These are phyloP conservation scores for Arremon aurantiirostris DNA, from an alignment of 2,797 vertebrate genomes.

Conservation along the genomic window DNA sequence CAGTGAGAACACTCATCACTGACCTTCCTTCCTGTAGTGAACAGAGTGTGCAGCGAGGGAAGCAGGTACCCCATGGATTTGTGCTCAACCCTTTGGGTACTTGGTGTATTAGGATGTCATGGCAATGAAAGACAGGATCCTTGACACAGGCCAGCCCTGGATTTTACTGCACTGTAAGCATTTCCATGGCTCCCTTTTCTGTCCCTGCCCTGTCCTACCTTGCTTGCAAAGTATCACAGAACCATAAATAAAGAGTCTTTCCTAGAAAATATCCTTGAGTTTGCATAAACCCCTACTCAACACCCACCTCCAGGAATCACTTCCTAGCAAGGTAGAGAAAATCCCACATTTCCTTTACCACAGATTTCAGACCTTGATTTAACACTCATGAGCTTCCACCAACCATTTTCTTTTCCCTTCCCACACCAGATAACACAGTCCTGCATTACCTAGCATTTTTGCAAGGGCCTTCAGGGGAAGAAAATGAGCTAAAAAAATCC, in stretches of 20 bases:
- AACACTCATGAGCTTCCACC: background rate
- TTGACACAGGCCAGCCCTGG: accelerated
- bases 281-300: background rate
- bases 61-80: background rate
- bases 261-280: background rate
- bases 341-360: background rate
- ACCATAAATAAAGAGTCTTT: background rate
- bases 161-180: background rate
- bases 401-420: background rate
- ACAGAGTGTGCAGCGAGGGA: accelerated
- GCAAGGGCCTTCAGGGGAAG: background rate
- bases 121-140: background rate
- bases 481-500: background rate
- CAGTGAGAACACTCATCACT: background rate
- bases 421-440: background rate
- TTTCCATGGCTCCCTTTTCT: background rate
- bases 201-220: background rate
- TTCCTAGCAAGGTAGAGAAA: background rate
- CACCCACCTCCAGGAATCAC: background rate
- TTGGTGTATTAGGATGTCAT: background rate
- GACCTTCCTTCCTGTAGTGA: background rate
- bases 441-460: background rate
- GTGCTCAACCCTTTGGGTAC: background rate
- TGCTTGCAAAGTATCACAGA: background rate
- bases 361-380: background rate